Conservation (phyloP, 1,140 invertebrate species). For the Camponotus floridanus region DNA sequence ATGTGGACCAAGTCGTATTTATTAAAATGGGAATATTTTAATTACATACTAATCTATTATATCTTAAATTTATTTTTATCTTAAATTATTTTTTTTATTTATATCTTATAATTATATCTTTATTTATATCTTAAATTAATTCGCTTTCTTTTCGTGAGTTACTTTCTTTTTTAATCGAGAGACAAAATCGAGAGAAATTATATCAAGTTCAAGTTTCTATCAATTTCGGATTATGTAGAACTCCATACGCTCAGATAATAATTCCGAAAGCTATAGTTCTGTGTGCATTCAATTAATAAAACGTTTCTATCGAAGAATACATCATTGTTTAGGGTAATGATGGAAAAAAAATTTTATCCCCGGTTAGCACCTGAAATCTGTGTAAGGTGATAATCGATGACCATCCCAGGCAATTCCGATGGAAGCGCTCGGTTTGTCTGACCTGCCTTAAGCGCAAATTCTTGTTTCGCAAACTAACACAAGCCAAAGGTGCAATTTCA, state of each 20-base stretch:
- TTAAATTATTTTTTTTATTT: too few relatives aligned
- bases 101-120: too few relatives aligned
- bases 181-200: too few relatives aligned
- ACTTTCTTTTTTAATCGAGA: background rate
- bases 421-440: conserved; percentile 40
- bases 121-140: background rate
- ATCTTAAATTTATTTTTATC: conserved; percentile 12
- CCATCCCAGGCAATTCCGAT: conserved; percentile 57
- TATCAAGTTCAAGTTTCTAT: background rate
- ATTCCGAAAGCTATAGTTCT: background rate
- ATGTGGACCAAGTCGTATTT: background rate
- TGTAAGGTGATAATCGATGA: conserved; percentile 69
- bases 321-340: conserved; percentile 14
- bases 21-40: background rate
- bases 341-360: conserved; percentile 12
- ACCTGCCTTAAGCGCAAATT: conserved; percentile 74
- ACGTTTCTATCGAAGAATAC: conserved; percentile 10
- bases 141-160: background rate
- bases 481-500: conserved; percentile 68
- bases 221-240: conserved; percentile 9
- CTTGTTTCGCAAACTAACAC: conserved; percentile 73
- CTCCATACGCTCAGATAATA: too few relatives aligned
- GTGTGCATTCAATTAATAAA: conserved; percentile 30
- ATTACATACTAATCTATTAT: background rate
- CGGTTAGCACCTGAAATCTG: conserved; percentile 41